These are phyloP conservation scores for Eueremaeus valkanovi DNA, from an alignment of 2,888 invertebrate species.

Conservation along the genomic window DNA sequence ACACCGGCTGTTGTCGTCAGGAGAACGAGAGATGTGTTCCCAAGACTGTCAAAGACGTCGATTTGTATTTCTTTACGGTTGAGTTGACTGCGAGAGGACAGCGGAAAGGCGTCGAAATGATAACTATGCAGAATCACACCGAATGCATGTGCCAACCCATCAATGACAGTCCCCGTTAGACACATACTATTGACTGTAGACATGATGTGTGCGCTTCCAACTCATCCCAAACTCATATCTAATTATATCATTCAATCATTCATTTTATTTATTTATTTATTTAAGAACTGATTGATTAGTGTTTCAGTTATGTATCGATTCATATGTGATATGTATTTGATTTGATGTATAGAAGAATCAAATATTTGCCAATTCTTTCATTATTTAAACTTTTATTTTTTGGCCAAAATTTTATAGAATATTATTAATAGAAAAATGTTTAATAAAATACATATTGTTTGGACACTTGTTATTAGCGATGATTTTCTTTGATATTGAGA, in stretches of 20 bases:
- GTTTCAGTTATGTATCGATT: slow-evolving; percentile 1
- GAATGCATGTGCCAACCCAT: slow-evolving; percentile 41
- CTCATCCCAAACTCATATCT: not conserved
- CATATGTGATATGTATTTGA: slow-evolving; percentile 6
- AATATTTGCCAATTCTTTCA: slow-evolving; percentile 2
- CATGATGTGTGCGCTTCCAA: not conserved
- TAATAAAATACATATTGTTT: not conserved
- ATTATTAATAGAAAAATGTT: not conserved
- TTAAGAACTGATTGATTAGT: not conserved
- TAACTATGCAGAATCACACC: slow-evolving; percentile 38
- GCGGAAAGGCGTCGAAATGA: slow-evolving; percentile 38
- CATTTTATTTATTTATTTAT: slow-evolving; percentile 9
- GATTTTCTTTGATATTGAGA: not conserved
- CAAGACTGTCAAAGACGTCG: slow-evolving; percentile 37
- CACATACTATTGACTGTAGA: not conserved
- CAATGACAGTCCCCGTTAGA: slow-evolving; percentile 29
- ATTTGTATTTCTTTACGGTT: slow-evolving; percentile 37
- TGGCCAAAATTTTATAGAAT: not conserved
- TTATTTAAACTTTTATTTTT: not conserved
- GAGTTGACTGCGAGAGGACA: slow-evolving; percentile 37
- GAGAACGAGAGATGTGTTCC: slow-evolving; percentile 40
- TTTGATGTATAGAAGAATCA: not conserved
- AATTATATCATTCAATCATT: slow-evolving; percentile 9
- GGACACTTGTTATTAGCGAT: not conserved
- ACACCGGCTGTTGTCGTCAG: slow-evolving; percentile 40